phyloP scores from a whole-genome alignment of 1,140 invertebrate genomes.

The Drosophila subobscura region DNA sequence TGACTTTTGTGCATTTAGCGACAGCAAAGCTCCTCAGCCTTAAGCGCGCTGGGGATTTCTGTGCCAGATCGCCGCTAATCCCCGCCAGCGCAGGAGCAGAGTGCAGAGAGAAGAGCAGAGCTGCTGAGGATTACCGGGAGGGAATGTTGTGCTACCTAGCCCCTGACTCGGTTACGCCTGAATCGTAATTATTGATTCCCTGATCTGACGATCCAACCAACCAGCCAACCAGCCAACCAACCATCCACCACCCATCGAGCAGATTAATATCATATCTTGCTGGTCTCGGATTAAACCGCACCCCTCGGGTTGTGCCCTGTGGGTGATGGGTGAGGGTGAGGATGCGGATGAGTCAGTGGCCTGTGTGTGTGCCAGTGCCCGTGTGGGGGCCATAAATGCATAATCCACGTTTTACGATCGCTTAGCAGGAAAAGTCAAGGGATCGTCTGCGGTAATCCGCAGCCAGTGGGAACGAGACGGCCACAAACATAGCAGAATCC shows the following conservation, averaged over 20 bases:
- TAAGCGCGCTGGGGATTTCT: constrained; percentile 28
- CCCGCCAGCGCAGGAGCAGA: not conserved
- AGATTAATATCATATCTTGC: constrained; percentile 54
- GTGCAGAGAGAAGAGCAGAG: not conserved
- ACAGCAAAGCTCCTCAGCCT: constrained; percentile 41
- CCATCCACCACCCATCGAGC: constrained; percentile 8
- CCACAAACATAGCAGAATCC: too few species aligned
- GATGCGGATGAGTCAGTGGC: not conserved
- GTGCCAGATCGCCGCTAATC: constrained; percentile 34
- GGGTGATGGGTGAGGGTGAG: not conserved
- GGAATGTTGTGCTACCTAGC: constrained; percentile 45
- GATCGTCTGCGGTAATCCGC: constrained; percentile 76
- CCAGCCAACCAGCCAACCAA: not conserved
- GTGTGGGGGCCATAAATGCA: constrained; percentile 68
- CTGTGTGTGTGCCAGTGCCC: constrained; percentile 37
- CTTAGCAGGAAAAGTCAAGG: constrained; percentile 82
- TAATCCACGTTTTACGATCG: constrained; percentile 77
- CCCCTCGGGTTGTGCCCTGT: constrained; percentile 21
- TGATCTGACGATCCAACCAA: not conserved
- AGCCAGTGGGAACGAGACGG: constrained; percentile 21
- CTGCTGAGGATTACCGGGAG: constrained; percentile 19
- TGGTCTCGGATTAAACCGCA: constrained; percentile 78
- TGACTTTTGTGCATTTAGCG: constrained; percentile 34
- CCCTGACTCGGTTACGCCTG: constrained; percentile 48
- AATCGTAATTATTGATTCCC: constrained; percentile 49